These are phyloP conservation scores for Euphonia xanthogaster DNA, from an alignment of 2,797 vertebrate genomes.

Conservation along the genomic window DNA sequence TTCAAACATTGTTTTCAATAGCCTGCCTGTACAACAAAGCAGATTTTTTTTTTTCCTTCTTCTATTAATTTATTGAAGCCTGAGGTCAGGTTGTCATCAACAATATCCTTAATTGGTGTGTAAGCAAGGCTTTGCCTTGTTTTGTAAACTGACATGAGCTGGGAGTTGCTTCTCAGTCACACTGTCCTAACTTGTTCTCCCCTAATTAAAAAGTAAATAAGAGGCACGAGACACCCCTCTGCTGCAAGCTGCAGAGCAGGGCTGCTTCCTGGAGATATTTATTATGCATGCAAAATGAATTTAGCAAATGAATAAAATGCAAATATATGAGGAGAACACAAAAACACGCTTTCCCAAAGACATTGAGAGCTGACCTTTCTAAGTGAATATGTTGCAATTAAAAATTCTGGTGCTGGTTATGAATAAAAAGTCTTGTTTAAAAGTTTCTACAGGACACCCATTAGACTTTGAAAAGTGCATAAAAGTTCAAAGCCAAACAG, in stretches of 20 bases:
- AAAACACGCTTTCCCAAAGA: not conserved
- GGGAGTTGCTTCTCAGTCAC: constrained; percentile 65
- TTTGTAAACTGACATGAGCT: constrained; percentile 52
- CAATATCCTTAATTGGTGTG: not conserved
- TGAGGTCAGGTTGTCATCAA: not conserved
- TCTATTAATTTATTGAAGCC: not conserved
- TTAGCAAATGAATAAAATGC: constrained; percentile 27
- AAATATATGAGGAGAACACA: not conserved
- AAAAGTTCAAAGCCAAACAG: not conserved
- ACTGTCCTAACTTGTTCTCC: constrained; percentile 61
- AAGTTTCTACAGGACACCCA: not conserved
- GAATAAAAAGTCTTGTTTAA: not conserved
- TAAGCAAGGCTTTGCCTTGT: constrained; percentile 4
- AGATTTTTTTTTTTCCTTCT: not conserved
- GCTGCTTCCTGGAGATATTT: constrained; percentile 43
- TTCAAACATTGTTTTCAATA: not conserved
- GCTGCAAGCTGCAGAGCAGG: constrained; percentile 26
- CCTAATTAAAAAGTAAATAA: constrained; percentile 80
- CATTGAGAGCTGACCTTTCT: not conserved
- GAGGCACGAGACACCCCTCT: constrained; percentile 63
- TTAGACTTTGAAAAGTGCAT: not conserved
- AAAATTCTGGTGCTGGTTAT: not conserved
- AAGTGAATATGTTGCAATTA: not conserved
- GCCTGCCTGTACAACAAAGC: not conserved
- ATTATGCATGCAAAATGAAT: constrained; percentile 30